A percentile compares a stretch with the other conserved stretches of the same genome.
These are phyloP conservation scores for Chlamydotis undulata DNA, from an alignment of 2,113 vertebrate genomes.

Conservation along the genomic window DNA sequence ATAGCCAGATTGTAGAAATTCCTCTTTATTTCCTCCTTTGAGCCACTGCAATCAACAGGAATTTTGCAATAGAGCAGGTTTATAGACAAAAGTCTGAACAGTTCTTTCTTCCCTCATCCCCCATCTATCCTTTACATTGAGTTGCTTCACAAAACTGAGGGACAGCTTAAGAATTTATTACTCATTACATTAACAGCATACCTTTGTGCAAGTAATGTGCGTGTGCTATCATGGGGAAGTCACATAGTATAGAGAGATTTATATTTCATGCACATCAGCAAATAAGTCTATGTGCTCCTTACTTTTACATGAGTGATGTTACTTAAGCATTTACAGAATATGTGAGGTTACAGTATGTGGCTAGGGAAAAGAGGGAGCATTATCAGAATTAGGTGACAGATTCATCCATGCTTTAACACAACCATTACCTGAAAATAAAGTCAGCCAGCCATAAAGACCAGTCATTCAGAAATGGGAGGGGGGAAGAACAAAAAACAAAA, in stretches of 20 bases:
- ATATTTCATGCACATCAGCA: background rate
- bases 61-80: background rate
- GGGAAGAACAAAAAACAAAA: background rate
- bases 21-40: background rate
- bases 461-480: background rate
- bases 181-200: background rate
- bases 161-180: background rate
- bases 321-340: background rate
- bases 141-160: background rate
- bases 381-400: background rate
- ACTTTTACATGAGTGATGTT: background rate
- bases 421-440: background rate
- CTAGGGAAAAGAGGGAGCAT: background rate
- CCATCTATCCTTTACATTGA: background rate
- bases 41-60: background rate
- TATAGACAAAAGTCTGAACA: background rate
- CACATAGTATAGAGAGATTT: background rate
- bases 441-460: background rate
- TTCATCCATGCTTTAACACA: background rate
- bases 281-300: background rate
- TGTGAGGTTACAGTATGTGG: fast-evolving
- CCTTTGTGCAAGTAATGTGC: background rate
- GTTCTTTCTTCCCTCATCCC: background rate
- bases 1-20: background rate
- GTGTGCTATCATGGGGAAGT: background rate